Evolutionary conservation across 2,113 vertebrate species (phyloP), one percentile per base, ranked within the genome.

Genomic region (Nothobranchius furzeri): DNA sequence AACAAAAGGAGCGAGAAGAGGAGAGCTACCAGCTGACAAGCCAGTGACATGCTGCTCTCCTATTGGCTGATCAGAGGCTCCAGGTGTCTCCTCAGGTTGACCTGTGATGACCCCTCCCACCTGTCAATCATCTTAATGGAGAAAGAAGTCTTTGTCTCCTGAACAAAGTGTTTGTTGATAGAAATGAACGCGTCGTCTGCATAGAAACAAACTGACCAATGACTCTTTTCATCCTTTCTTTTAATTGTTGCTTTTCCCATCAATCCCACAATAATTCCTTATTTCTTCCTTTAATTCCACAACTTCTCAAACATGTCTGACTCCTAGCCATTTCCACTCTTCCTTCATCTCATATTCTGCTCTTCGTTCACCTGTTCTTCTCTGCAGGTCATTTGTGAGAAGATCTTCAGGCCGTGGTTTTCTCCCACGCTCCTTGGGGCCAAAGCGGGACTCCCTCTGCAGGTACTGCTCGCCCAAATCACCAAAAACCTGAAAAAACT

Each of bases 361-460:
- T 24, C 5, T 64, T 1, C 37, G 7, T 40, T 40, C 37, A 40
- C 9, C 37, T 6, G 37, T 40, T 42, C 3, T 35, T 55, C 0
- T 60, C 60, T 55, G 7, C 88, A 99, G 98, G 96, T 98, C 58
- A 93, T 99, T 49, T 99, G 98, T 90, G 96, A 98, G 90, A 99
- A 99, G 89, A 98, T 99, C 80, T 98, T 99, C 81, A 88, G 94
- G 1, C 94, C 83, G 0, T 98, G 96, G 96, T 96, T 99, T 67
- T 94, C 93, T 67, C 92, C 94, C 0, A 77, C 85, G 0, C 87
- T 93, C 59, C 70, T 91, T 12, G 91, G 91, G 12, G 73, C 91
- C 0, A 85, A 89, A 11, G 35, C 92, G 10, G 91, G 91, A 5
- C 75, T 89, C n/a, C 93, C 91, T 0, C 92, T 95, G 13, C 94